Conservation (phyloP, 2,888 invertebrate genomes). For the Drosophila pseudotakahashii region DNA sequence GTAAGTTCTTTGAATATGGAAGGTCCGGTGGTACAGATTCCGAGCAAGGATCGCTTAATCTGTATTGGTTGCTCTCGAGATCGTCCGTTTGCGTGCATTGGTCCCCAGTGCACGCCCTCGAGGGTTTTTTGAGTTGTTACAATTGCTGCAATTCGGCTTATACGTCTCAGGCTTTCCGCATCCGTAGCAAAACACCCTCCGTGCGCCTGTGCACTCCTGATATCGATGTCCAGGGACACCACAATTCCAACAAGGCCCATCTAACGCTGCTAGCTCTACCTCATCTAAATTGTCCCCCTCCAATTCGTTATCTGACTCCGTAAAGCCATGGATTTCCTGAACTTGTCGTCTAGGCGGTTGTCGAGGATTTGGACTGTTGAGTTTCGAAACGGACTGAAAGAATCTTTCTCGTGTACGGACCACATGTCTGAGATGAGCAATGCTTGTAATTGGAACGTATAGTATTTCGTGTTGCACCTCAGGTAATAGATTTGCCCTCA, state of each 20-base stretch:
- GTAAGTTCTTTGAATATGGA: too few species aligned
- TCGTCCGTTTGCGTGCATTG: too few species aligned
- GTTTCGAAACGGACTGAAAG: neutral
- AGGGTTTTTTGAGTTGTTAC: too few species aligned
- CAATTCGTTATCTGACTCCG: neutral
- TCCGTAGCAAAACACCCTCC: slow-evolving; percentile 2
- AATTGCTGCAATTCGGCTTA: too few species aligned
- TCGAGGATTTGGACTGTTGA: neutral
- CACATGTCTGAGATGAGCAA: slow-evolving; percentile 4
- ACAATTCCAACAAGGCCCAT: slow-evolving; percentile 1
- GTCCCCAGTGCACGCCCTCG: too few species aligned
- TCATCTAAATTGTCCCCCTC: neutral
- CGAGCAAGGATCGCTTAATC: too few species aligned
- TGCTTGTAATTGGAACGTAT: neutral
- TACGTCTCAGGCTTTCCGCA: neutral
- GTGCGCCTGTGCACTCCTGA: slow-evolving; percentile 1
- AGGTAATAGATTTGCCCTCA: neutral
- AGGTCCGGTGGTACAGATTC: too few species aligned
- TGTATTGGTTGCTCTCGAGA: too few species aligned
- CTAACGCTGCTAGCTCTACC: neutral
- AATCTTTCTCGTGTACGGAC: slow-evolving; percentile 1
- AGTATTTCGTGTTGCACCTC: slow-evolving; percentile 4
- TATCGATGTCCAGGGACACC: neutral
- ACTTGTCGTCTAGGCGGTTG: neutral
- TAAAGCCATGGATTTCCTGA: neutral